Base-by-base conservation (phyloP, 2,888 invertebrate genomes). In the Sussaba pulchella region DNA sequence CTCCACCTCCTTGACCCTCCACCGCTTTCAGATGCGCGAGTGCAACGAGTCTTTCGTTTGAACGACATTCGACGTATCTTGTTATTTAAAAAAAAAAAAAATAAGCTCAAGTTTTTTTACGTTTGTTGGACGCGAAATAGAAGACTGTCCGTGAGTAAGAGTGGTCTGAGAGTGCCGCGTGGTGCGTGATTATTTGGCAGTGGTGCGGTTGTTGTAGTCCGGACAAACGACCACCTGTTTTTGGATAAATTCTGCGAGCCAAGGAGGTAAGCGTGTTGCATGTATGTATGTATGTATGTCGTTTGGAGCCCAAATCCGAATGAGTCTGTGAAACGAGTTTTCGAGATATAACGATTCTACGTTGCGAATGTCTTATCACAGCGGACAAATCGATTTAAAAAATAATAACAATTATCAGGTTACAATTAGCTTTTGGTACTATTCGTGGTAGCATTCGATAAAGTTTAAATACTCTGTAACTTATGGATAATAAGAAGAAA, bases 241-340 rank as follows among this genome's bases (percentile, higher is more conserved):
- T 81, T 81, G 78, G 81, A 81, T 81, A 81, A 77, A 81, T 69
- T 81, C 73, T 14, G 31, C 64, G 70, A 73, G 81, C 63, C 21
- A 78, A 72, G 73, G 81, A 81, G 78, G 50, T 78, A 81, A 64
- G 81, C 78, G 36, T 14, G 63, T 57, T 14, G 36, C 24, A 39
- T 70, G 57, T 47, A 50, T 70, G 21, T 67, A 21, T 26, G 14
- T 12, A 9, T 21, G 14, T 43, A 43, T 63, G 2, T 12, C 12
- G 19, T n/a, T n/a, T n/a, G n/a, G n/a, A n/a, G n/a, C n/a, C 2
- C 19, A 12, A 17, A 31, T 17, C 17, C 6, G 50, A 19, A 36
- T 17, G 9, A 24, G 2, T 24, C 52, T 0, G 2, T 47, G 5
- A 17, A 47, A 8, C 8, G 45, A 0, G 12, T n/a, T n/a, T n/a